Evolutionary conservation across 2,113 vertebrate genomes (phyloP), one percentile per base, ranked within the genome.

Genomic region (Neogobius melanostomus): DNA sequence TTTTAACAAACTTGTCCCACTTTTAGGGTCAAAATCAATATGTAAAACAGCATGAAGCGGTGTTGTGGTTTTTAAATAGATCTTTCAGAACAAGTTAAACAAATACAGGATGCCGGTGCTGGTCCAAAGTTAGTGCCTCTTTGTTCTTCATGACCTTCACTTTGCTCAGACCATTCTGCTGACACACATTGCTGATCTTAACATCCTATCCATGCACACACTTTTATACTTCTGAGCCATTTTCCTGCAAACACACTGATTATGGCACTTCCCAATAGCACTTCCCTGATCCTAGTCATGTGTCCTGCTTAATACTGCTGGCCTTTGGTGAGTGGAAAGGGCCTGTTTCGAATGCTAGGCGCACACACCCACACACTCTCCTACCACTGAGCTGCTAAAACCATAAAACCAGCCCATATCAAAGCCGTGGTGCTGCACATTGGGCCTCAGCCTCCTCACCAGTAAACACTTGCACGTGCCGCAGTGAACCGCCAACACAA

Each of bases 241-340:
- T 61, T 61, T 61, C 69, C 75, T 69, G 67, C 74, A 59, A 69
- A 70, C 54, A 63, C 15, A 53, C 45, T 50, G 14, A 53, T 42
- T 49, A 66, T 21, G 44, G 71, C 42, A 75, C 61, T 66, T 50
- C 71, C 75, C 64, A 70, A 54, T 71, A 66, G 51, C 36, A 65
- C 64, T n/a, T n/a, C n/a, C 73, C 70, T 81, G 68, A 76, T 79
- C 80, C 77, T 6, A 73, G 83, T 82, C 83, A 85, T 78, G 83
- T n/a, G 57, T 75, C 63, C 7, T 61, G 74, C 44, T 46, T 87
- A 80, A 86, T 68, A 54, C 73, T 67, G 60, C 53, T 44, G 71
- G 54, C 17, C 57, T 56, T 69, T 50, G 17, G 36, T 69, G 66
- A 81, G 68, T 21, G 66, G 71, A 71, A 80, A 77, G 42, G 50